A percentile compares a stretch with the other conserved stretches of the same genome.
Conservation (phyloP, 2,888 invertebrate genomes). For the Cepaea hortensis region DNA sequence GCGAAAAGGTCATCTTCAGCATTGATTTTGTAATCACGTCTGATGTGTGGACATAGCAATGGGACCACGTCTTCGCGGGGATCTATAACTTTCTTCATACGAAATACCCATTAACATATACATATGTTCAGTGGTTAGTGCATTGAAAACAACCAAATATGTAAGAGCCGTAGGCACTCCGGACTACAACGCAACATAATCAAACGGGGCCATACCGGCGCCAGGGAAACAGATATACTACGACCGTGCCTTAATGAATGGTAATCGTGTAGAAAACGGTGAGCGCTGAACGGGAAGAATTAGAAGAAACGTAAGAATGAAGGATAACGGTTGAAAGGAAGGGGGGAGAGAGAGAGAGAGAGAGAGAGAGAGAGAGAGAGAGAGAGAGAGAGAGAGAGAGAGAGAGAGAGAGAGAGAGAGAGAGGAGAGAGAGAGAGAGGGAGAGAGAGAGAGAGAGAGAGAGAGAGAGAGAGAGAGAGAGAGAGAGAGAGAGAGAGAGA, state of each 20-base stretch:
- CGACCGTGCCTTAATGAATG: no score
- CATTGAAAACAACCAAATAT: no score
- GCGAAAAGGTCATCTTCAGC: background rate
- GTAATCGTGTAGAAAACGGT: no score
- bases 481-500: slow-evolving; percentile 15
- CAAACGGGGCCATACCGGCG: no score
- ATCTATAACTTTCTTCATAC: no score
- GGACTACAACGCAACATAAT: no score
- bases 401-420: slow-evolving; percentile 6
- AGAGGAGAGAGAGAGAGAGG: background rate
- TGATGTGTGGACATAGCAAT: background rate
- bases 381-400: background rate
- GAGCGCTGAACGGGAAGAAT: no score
- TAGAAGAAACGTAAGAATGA: background rate
- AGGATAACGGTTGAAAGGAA: background rate
- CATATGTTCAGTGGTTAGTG: no score
- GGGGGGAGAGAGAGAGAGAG: background rate
- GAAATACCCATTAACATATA: no score
- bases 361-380: background rate
- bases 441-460: slow-evolving; percentile 8
- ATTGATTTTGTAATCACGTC: background rate
- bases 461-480: background rate
- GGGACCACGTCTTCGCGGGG: background rate
- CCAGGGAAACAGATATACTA: no score
- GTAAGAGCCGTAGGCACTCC: no score